Evolutionary conservation across 2,888 invertebrate species (phyloP).

Genomic region (Eustalomyia histrio): DNA sequence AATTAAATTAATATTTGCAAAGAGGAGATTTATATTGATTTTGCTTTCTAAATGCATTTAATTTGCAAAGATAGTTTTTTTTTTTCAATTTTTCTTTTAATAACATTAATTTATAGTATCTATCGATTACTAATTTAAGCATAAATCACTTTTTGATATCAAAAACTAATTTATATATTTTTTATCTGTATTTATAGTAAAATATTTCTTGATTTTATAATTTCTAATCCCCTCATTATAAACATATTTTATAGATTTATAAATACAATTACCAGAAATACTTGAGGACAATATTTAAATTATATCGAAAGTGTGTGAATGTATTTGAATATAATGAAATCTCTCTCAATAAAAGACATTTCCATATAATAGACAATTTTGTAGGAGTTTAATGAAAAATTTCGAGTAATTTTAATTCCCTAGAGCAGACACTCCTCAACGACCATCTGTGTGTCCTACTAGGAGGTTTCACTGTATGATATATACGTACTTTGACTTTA

Average conservation of each 20-base stretch:
- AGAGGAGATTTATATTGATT: background rate
- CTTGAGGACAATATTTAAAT: background rate
- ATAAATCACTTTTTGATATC: background rate
- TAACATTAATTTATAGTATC: constrained; percentile 1
- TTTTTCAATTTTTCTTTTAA: too few species aligned
- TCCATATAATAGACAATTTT: too few species aligned
- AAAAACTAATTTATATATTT: background rate
- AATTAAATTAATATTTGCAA: background rate
- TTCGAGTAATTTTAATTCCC: too few species aligned
- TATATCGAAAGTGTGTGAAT: background rate
- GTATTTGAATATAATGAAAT: background rate
- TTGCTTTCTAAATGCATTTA: background rate
- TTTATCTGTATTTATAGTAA: background rate
- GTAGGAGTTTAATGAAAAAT: too few species aligned
- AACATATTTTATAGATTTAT: background rate
- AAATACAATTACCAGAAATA: background rate
- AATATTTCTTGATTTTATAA: background rate
- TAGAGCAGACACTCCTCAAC: too few species aligned
- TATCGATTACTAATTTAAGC: background rate
- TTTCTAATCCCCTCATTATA: background rate
- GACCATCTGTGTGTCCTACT: too few species aligned
- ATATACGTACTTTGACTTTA: too few species aligned
- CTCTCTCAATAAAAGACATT: too few species aligned
- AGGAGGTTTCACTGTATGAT: background rate
- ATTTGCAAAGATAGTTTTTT: background rate